Conservation (phyloP, 64 coral and sea anemone genomes). For the Montipora efflorescens region DNA sequence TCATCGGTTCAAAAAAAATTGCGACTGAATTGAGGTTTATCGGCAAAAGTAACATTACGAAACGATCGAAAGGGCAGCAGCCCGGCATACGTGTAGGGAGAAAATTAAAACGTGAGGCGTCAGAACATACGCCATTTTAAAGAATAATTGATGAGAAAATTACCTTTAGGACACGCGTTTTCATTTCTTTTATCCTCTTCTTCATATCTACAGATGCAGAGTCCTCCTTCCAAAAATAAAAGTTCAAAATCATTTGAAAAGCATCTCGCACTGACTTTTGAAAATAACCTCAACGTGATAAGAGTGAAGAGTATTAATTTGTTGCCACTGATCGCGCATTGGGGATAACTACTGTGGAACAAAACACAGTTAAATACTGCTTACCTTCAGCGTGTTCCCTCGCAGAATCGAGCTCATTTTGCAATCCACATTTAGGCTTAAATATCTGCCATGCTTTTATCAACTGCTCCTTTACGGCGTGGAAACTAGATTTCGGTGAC, state of each 20-base stretch:
- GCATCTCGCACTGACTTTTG: neutral
- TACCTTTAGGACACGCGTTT: constrained; percentile 36
- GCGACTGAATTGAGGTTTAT: neutral
- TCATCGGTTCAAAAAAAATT: too few relatives aligned
- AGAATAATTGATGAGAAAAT: neutral
- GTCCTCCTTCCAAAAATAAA: constrained; percentile 9
- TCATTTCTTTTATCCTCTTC: constrained; percentile 50
- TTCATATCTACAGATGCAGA: constrained; percentile 35
- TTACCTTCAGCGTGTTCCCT: constrained; percentile 8
- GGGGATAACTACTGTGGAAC: neutral
- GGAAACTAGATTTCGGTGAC: neutral
- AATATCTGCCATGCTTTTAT: too few relatives aligned
- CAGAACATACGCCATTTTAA: neutral
- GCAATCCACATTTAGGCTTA: neutral
- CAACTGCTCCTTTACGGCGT: neutral
- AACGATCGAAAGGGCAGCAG: neutral
- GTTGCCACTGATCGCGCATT: neutral
- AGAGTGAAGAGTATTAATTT: neutral
- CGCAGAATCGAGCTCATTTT: constrained; percentile 32
- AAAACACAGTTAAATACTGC: neutral
- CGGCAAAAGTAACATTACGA: neutral
- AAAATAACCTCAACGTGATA: neutral
- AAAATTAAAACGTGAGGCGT: neutral
- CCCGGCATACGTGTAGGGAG: neutral
- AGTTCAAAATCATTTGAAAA: neutral